Percentiles rank a stretch among this genome's conserved stretches.
Conservation (phyloP, 2,888 invertebrate species). For the Ypsolopha scabrella region DNA sequence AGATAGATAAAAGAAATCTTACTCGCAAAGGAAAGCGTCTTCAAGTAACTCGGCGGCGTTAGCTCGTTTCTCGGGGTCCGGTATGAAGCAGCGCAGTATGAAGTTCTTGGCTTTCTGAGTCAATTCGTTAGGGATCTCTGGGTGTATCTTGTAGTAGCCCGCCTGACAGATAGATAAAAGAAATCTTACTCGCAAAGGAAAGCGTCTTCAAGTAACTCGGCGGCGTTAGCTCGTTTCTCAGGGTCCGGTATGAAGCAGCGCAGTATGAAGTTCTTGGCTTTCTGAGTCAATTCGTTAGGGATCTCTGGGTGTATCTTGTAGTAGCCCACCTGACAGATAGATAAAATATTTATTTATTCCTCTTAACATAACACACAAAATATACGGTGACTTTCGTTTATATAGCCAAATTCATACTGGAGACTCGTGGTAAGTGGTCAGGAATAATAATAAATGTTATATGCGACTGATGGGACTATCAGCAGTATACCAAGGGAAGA, state of each 20-base stretch:
- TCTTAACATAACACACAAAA: too few species aligned
- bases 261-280: constrained; percentile 90
- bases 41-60: constrained; percentile 91
- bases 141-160: constrained; percentile 92
- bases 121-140: constrained; percentile 93
- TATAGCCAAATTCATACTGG: too few species aligned
- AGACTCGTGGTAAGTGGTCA: too few species aligned
- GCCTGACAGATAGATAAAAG: constrained; percentile 26
- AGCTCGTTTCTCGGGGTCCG: constrained; percentile 88
- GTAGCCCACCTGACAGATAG: constrained; percentile 56
- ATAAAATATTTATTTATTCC: background rate
- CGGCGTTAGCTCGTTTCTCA: constrained; percentile 85
- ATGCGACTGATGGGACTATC: too few species aligned
- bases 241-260: constrained; percentile 96
- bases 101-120: constrained; percentile 90
- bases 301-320: constrained; percentile 98
- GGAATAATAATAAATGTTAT: too few species aligned
- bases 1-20: background rate
- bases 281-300: constrained; percentile 87
- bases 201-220: constrained; percentile 89
- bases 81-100: constrained; percentile 93
- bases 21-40: constrained; percentile 82
- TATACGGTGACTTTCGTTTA: too few species aligned
- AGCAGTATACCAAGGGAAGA: too few species aligned
- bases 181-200: constrained; percentile 56